Percentiles rank a stretch among this genome's conserved stretches.
Conservation (phyloP, 2,797 vertebrate genomes). For the Paedocypris micromegethes region DNA sequence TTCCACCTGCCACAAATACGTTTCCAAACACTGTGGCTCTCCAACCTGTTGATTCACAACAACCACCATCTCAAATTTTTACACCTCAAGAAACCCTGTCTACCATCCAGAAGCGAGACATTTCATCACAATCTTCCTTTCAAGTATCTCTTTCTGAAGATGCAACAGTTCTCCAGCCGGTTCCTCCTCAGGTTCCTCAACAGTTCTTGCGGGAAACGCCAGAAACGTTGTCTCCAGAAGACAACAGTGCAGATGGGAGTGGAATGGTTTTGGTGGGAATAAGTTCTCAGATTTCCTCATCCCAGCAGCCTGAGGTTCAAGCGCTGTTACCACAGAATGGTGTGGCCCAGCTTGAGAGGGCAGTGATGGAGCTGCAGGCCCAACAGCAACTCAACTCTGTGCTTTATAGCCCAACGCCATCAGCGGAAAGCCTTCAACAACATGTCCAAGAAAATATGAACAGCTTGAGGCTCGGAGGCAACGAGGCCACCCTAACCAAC, state of each 20-base stretch:
- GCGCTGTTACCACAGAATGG: conserved; percentile 80
- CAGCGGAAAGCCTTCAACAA: conserved; percentile 77
- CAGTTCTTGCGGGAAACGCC: conserved; percentile 80
- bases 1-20: conserved; percentile 67
- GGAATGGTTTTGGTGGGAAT: conserved; percentile 77
- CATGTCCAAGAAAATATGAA: conserved; percentile 93
- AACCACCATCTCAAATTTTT: conserved; percentile 77
- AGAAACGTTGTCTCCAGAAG: conserved; percentile 78
- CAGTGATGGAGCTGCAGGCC: conserved; percentile 85
- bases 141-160: conserved; percentile 76
- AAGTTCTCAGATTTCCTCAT: conserved; percentile 64
- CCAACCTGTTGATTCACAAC: conserved; percentile 80
- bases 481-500: conserved; percentile 72
- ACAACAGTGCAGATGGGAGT: conserved; percentile 62
- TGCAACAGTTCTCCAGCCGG: conserved; percentile 68
- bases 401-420: conserved; percentile 82
- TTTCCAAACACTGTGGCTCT: conserved; percentile 83
- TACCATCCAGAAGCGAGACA: conserved; percentile 88
- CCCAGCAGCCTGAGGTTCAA: conserved; percentile 61
- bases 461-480: conserved; percentile 80
- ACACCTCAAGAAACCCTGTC: conserved; percentile 74
- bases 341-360: conserved; percentile 86
- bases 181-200: conserved; percentile 86
- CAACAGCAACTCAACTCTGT: conserved; percentile 83
- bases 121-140: conserved; percentile 79